Conservation (phyloP, 2,888 invertebrate genomes). For the Gymnocheta viridis region DNA sequence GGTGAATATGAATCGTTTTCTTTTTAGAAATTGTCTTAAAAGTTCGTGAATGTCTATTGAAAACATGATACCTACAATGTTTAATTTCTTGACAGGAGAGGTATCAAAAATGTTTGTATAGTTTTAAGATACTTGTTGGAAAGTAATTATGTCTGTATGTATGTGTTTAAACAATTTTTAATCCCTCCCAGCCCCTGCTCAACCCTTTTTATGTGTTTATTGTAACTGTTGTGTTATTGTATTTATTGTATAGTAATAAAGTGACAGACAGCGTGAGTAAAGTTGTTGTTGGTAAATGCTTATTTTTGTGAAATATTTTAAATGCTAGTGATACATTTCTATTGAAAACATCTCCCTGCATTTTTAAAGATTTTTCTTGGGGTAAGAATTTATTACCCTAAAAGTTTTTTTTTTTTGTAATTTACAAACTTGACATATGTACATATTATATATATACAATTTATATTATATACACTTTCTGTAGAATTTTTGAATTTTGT, state of each 20-base stretch:
- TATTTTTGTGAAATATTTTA: not conserved
- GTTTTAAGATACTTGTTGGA: not conserved
- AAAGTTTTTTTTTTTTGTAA: not conserved
- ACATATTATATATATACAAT: too few relatives aligned
- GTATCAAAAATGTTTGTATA: not conserved
- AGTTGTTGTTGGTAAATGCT: conserved; percentile 7
- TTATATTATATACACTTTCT: too few relatives aligned
- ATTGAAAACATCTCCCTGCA: not conserved
- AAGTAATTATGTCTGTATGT: not conserved
- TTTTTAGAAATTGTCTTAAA: not conserved
- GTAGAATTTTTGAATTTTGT: too few relatives aligned
- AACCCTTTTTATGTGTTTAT: conserved; percentile 65
- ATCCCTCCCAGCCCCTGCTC: conserved; percentile 44
- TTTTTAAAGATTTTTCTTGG: not conserved
- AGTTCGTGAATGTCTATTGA: not conserved
- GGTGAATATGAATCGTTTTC: not conserved
- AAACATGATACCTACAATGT: conserved; percentile 21
- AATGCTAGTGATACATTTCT: conserved; percentile 23
- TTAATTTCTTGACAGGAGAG: not conserved
- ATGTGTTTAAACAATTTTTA: not conserved
- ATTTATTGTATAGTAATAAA: not conserved
- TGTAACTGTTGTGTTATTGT: conserved; percentile 1
- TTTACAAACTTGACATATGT: too few relatives aligned
- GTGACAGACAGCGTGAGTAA: conserved; percentile 60
- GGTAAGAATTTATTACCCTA: conserved; percentile 27